These are phyloP conservation scores for Temnopleurus reevesii DNA, from an alignment of 53 echinoderm and acorn worm genomes.

Conservation along the genomic window DNA sequence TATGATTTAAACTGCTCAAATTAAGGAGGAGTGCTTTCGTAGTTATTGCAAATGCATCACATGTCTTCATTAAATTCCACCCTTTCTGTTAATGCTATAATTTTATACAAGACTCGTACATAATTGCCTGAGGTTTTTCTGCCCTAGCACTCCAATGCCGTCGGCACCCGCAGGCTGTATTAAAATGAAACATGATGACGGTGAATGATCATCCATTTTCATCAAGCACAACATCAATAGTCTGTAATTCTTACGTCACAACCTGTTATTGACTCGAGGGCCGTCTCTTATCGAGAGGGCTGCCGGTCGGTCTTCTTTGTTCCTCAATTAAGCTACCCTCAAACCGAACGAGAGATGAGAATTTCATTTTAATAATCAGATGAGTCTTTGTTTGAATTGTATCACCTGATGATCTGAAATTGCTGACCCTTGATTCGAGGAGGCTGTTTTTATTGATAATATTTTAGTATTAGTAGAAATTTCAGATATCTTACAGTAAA, in stretches of 20 bases:
- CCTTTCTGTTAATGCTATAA: background rate
- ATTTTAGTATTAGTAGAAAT: no score
- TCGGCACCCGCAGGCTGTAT: background rate
- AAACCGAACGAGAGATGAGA: background rate
- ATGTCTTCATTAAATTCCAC: background rate
- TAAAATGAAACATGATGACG: background rate
- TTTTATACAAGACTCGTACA: background rate
- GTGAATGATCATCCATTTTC: background rate
- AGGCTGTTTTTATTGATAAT: no score
- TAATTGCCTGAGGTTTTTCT: background rate
- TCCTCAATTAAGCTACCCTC: background rate
- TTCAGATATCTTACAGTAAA: no score
- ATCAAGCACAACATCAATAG: background rate
- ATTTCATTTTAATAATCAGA: background rate
- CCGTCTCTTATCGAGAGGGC: background rate
- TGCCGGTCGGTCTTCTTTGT: background rate
- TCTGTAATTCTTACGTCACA: background rate
- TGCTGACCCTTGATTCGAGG: no score
- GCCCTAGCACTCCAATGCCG: background rate
- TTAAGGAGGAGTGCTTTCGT: background rate
- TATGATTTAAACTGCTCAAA: background rate
- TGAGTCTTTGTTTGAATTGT: background rate
- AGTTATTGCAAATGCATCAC: background rate
- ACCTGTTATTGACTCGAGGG: background rate
- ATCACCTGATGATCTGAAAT: background rate